phyloP scores from a whole-genome alignment of 2,113 vertebrate species.

The Sinocyclocheilus grahami region DNA sequence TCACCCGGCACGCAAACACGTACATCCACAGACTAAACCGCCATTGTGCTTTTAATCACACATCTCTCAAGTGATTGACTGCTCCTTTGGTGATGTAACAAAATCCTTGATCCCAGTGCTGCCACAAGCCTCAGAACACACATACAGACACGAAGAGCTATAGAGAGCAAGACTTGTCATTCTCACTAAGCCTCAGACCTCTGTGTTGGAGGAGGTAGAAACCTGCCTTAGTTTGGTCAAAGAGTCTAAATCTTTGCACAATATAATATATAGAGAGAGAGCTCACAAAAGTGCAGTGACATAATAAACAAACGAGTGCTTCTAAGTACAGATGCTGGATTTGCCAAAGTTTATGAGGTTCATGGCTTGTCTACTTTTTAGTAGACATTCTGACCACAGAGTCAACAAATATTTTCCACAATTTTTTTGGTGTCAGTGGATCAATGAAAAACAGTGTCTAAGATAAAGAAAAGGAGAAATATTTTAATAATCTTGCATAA shows the following conservation, averaged over 20 bases:
- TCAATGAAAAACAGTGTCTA: too few species aligned
- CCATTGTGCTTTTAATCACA: conserved; percentile 40
- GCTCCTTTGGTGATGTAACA: conserved; percentile 44
- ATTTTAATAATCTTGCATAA: too few species aligned
- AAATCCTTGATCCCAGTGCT: conserved; percentile 12
- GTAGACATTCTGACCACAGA: too few species aligned
- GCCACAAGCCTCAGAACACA: conserved; percentile 9
- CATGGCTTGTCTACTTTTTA: too few species aligned
- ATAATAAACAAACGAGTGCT: neutral
- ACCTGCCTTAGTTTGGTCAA: neutral
- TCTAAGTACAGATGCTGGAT: neutral
- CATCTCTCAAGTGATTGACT: conserved; percentile 35
- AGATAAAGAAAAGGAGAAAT: too few species aligned
- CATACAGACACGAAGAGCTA: neutral
- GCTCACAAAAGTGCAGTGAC: neutral
- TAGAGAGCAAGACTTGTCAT: neutral
- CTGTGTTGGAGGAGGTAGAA: neutral
- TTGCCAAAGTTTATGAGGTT: too few species aligned
- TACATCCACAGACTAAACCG: neutral
- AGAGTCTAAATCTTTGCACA: neutral
- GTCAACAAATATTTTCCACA: too few species aligned
- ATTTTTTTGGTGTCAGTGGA: too few species aligned
- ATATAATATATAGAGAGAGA: too few species aligned
- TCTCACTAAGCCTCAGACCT: conserved; percentile 11
- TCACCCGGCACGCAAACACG: neutral